Base-by-base conservation (phyloP, 2,888 invertebrate genomes). In the Zaprionus obscuricornis region DNA sequence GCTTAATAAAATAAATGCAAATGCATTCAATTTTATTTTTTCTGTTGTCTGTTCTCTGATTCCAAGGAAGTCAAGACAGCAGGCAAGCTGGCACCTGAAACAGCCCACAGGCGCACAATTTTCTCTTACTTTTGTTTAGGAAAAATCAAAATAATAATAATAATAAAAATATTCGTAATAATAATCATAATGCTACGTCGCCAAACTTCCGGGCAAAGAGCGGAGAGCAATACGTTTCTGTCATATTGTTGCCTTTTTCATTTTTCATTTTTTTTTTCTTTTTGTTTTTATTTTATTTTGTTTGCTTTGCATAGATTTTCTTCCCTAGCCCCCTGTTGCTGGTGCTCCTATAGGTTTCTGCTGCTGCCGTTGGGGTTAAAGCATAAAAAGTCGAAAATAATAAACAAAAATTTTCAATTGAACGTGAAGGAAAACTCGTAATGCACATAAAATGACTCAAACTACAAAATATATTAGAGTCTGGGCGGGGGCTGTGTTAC, bases 391-490 rank as follows among this genome's bases (percentile, higher is more conserved):
- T 69, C 63, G 63, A 76, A 85, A 85, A 82, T 76, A 85, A 85
- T 82, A 82, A 82, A 82, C 81, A 82, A 85, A 77, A 71, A 66
- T 66, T 54, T 85, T 83, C 71, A 82, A 82, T 82, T 85, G 85
- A 85, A 85, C 81, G 86, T 82, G 84, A 79, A 82, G 84, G 57
- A 85, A 79, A 79, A 79, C 79, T 60, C 79, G 81, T 71, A 83
- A 40, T 34, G 63, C 59, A 59, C 79, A 85, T 72, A 74, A 77
- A 82, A 72, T 71, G 71, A 79, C 54, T 84, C 64, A 69, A 65
- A 72, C 55, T 68, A 58, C 40, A 20, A 42, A 49, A 34, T 4
- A 11, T 10, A n/a, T n/a, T n/a, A 1, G 29, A 10, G 17, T 24
- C n/a, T 11, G 13, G 11, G n/a, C 3, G 2, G 27, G 50, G 16